phyloP scores from a whole-genome alignment of 2,888 invertebrate species.

The Salticus scenicus region DNA sequence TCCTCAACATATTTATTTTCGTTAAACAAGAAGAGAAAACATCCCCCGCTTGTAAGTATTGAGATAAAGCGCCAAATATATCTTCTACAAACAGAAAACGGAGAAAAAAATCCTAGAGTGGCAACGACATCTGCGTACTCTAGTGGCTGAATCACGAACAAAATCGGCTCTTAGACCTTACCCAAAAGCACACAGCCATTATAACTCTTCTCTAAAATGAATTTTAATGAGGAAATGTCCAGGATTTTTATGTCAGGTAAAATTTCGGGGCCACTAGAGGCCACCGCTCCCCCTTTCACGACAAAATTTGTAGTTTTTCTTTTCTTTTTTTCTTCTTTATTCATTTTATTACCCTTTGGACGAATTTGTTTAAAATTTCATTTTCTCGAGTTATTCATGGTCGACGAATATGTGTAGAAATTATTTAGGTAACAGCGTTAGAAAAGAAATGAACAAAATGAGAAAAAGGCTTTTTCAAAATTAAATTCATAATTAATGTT shows the following conservation, averaged over 20 bases:
- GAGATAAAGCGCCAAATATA: conserved; percentile 45
- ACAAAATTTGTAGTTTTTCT: background rate
- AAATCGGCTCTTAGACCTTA: background rate
- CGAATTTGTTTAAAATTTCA: conserved; percentile 63
- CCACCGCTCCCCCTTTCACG: conserved; percentile 1
- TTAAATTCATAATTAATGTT: too few species aligned
- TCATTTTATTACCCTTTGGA: conserved; percentile 30
- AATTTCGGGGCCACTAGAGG: conserved; percentile 33
- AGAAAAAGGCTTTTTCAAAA: too few species aligned
- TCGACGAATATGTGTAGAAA: background rate
- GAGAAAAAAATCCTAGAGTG: background rate
- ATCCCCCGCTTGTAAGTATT: too few species aligned
- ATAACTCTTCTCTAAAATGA: conserved; percentile 54
- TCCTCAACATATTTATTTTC: too few species aligned
- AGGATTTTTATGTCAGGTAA: conserved; percentile 60
- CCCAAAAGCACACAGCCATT: conserved; percentile 26
- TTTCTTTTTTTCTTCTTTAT: conserved; percentile 13
- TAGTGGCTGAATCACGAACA: conserved; percentile 51
- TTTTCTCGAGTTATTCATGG: conserved; percentile 47
- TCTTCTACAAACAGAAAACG: background rate
- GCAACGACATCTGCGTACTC: conserved; percentile 38
- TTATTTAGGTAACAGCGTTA: background rate
- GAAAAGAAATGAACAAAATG: too few species aligned
- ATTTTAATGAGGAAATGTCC: conserved; percentile 57
- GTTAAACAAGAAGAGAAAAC: background rate